Percentiles rank a stretch among this genome's conserved stretches.
Conservation (phyloP, 1,140 invertebrate genomes). For the Schlechtendalia chinensis region DNA sequence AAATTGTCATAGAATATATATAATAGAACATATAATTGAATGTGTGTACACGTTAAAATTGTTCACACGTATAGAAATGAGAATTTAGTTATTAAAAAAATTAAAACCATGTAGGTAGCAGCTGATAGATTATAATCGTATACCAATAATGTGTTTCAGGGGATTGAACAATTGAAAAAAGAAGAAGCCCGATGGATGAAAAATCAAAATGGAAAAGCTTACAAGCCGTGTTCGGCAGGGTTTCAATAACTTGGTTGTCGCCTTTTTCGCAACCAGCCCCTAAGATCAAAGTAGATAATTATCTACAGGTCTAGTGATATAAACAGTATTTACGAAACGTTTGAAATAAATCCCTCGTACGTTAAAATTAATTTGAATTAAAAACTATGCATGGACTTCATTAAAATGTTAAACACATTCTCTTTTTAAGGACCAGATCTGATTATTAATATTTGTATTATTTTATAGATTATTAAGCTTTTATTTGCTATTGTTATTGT, state of each 20-base stretch:
- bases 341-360: not conserved
- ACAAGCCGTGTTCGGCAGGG: conserved; percentile 90
- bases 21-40: not conserved
- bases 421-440: conserved; percentile 6
- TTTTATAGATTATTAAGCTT: not conserved
- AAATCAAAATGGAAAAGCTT: conserved; percentile 91
- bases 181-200: conserved; percentile 88
- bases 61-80: not conserved
- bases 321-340: conserved; percentile 27
- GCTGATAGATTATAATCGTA: not conserved
- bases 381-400: not conserved
- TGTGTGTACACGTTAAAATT: not conserved
- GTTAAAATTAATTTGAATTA: not conserved
- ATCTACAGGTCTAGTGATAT: conserved; percentile 61
- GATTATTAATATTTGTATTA: not conserved
- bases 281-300: conserved; percentile 71
- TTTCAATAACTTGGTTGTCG: conserved; percentile 90
- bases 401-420: not conserved
- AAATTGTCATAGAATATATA: no score
- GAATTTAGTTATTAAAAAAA: not conserved
- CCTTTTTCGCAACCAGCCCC: conserved; percentile 83
- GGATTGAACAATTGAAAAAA: conserved; percentile 92
- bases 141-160: conserved; percentile 60
- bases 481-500: conserved; percentile 5
- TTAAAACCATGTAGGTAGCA: not conserved